Evolutionary conservation across 2,113 vertebrate species (phyloP).

Genomic region (Pelecanus crispus): DNA sequence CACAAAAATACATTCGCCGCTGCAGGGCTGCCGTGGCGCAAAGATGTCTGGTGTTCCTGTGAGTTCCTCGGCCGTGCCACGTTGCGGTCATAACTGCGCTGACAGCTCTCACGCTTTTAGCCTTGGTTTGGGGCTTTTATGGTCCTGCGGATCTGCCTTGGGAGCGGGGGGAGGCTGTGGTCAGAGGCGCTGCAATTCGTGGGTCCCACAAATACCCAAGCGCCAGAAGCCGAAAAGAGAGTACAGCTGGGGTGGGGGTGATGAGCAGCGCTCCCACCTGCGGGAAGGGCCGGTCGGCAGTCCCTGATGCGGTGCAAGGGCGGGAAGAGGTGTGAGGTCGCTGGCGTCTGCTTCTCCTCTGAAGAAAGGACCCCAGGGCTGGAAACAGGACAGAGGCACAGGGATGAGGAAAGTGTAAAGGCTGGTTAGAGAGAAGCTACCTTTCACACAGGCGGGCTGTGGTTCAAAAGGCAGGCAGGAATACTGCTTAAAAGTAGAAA

Average conservation of each 20-base stretch:
- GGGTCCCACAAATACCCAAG: background rate
- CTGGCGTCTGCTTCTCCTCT: background rate
- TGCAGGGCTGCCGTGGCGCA: rapidly evolving
- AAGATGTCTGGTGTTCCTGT: background rate
- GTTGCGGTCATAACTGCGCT: rapidly evolving
- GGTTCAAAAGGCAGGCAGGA: background rate
- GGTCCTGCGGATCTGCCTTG: background rate
- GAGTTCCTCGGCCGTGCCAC: background rate
- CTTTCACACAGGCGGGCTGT: background rate
- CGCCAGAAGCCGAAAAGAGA: background rate
- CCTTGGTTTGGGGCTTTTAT: rapidly evolving
- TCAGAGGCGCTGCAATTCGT: rapidly evolving
- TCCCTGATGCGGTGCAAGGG: background rate
- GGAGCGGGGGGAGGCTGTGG: no score
- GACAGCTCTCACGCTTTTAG: background rate
- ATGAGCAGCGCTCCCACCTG: background rate
- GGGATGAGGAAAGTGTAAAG: background rate
- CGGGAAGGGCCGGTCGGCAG: rapidly evolving
- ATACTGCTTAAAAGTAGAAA: background rate
- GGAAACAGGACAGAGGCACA: rapidly evolving
- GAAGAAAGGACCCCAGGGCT: background rate
- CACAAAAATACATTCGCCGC: rapidly evolving
- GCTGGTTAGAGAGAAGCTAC: background rate
- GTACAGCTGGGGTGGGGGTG: background rate
- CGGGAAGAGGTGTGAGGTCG: background rate